Evolutionary conservation across 2,888 invertebrate genomes (phyloP), one percentile per base, ranked within the genome.

Genomic region (Nymphalis polychloros): DNA sequence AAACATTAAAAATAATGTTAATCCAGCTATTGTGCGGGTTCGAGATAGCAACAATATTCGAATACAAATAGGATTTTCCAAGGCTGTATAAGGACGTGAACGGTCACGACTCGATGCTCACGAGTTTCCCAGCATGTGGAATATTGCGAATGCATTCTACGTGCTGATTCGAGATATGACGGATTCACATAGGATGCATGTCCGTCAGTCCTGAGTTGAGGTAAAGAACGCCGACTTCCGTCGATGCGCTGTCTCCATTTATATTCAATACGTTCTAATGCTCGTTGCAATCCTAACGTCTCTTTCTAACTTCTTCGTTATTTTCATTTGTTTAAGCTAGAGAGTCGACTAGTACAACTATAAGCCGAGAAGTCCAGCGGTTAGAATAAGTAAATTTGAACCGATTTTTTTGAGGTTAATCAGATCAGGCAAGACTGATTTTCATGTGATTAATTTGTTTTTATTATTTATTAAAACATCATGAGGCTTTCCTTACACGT

Each of bases 161-260:
- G 84, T 86, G 75, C 75, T 77, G 78, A 78, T 79, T 75, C 76
- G 74, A 73, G 78, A 78, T 79, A 79, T 78, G 78, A 78, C 73
- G 73, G 73, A 75, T 75, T 76, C 76, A 67, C 77, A 72, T 77
- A 77, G 79, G 78, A 77, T 78, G 76, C 72, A 70, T 65, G 72
- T 71, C 67, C 63, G 70, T 71, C 65, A 65, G 71, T 35, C 48
- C 61, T 41, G 57, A 64, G 65, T 60, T 59, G 62, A 61, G 68
- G 72, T 79, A 89, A 89, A 89, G 87, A 73, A 79, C 71, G 81
- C 91, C 92, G 90, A 91, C 90, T 87, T 92, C 91, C 92, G 86
- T 78, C 72, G 78, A 69, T 41, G 69, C 73, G 17, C 41, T 41
- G 41, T 57, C 27, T 55, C 53, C 68, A 76, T 80, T 78, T 78